Base-by-base conservation (phyloP, 2,113 vertebrate species). In the Alligator mississippiensis region DNA sequence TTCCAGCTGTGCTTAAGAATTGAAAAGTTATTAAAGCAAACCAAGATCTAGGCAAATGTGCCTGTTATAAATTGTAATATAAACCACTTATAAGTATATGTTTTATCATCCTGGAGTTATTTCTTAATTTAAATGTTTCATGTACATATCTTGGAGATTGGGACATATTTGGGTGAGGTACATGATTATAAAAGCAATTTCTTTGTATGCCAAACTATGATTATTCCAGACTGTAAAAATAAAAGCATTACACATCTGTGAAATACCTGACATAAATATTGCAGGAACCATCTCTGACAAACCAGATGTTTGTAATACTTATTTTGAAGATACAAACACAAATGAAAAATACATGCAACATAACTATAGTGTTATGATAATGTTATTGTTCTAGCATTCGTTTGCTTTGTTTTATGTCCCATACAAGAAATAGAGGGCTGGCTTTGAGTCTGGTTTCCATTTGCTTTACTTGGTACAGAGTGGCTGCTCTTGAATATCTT, bases 21-120 rank as follows among this genome's bases (percentile, higher is more conserved):
- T 95, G 96, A 97, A 95, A 93, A 93, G 83, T 95, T 97, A 97
- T 97, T 97, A 93, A 97, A 96, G 93, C 92, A 96, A 94, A 84
- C 75, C 94, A 93, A 91, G 92, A 97, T 97, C 96, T 96, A 91
- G 97, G 87, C 78, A 88, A 97, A 91, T 62, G 80, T 85, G 95
- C 85, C 93, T 93, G 92, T 92, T 95, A 95, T 92, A 96, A 94
- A 95, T 93, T 90, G 92, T 86, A 95, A 90, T 89, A 95, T 96
- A 97, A 97, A 83, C 82, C 80, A 90, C 88, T 96, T 96, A 90
- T 91, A 97, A 95, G 90, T 77, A 93, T 63, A 93, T 75, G 85
- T 86, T 97, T 97, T 96, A 97, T 97, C 96, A 96, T 97, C 93
- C 79, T 81, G 6, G 92, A 97, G 92, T 94, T 97, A 96, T 97